Base-by-base conservation (phyloP, 2,888 invertebrate species). In the Hirtodrosophila confusa region DNA sequence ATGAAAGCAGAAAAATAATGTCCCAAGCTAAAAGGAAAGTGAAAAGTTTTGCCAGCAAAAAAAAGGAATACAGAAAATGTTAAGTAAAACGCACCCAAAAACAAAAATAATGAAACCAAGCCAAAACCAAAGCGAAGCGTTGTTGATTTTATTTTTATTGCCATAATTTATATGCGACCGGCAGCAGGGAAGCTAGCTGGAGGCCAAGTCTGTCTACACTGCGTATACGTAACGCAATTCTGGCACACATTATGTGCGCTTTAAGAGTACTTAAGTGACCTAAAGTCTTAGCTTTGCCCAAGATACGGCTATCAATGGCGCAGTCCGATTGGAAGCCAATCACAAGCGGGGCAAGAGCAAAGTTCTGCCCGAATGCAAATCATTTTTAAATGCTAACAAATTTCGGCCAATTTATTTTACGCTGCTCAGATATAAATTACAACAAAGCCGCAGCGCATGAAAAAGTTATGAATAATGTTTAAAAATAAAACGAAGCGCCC, bases 351-450 rank as follows among this genome's bases (percentile, higher is more conserved):
- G 10, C 27, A 27, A 12, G n/a, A 35, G 1, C 29, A 39, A 40
- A 43, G 36, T 58, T 57, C 35, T 44, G 41, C 17, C 36, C 66
- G 47, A 62, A 79, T 70, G 75, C 84, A 85, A 88, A 86, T 88
- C 84, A 83, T 80, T 83, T 84, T 85, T 83, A 85, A 85, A 85
- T 88, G 88, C 88, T 83, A 72, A 85, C 86, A 86, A 85, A 85
- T 85, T 82, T 85, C 80, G 73, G 45, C 47, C 83, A 87, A 87
- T 84, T 84, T 87, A 79, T 78, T 78, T 78, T 31, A 49, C 37
- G 64, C 63, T 68, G 44, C 60, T 60, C 61, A 45, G 66, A 84
- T 75, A 83, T 83, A 84, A 86, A 85, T 83, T 86, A 86, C 72
- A 80, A 67, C 67, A 60, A 71, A 69, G 64, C 57, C 68, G 49